A percentile compares a stretch with the other conserved stretches of the same genome.
phyloP scores from a whole-genome alignment of 1,140 invertebrate genomes.

The Oreohelix idahoensis region DNA sequence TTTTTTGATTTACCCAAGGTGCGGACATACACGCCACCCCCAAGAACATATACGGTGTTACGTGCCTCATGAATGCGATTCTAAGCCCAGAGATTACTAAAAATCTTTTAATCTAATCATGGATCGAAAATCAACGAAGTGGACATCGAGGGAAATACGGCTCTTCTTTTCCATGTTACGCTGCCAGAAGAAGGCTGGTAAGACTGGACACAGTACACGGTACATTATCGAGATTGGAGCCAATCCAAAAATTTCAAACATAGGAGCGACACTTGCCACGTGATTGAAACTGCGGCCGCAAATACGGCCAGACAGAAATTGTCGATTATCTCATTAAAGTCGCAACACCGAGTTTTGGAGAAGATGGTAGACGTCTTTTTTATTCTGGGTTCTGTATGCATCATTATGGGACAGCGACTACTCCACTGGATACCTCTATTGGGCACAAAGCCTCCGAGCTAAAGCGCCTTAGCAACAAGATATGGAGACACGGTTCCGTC shows the following conservation, averaged over 20 bases:
- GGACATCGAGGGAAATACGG: slow-evolving; percentile 1
- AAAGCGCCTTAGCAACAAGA: not conserved
- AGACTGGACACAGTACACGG: slow-evolving; percentile 16
- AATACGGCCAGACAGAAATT: not conserved
- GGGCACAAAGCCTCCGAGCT: slow-evolving; percentile 21
- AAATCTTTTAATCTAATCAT: not conserved
- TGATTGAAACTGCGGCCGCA: slow-evolving; percentile 20
- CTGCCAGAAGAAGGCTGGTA: slow-evolving; percentile 15
- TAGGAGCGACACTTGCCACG: not conserved
- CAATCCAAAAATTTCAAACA: slow-evolving; percentile 6
- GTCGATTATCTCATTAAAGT: slow-evolving; percentile 17
- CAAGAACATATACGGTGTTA: not conserved
- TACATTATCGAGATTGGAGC: slow-evolving; percentile 20
- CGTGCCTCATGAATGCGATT: slow-evolving; percentile 21
- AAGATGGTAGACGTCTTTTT: slow-evolving; percentile 3
- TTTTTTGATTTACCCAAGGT: not conserved
- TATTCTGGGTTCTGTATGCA: slow-evolving; percentile 11
- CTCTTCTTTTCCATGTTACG: slow-evolving; percentile 19
- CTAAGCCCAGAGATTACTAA: not conserved
- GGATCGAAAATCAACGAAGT: slow-evolving; percentile 20
- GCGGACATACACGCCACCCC: slow-evolving; percentile 15
- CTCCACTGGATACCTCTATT: not conserved
- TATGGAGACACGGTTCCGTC: not conserved
- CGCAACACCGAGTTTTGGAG: not conserved
- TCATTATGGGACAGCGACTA: slow-evolving; percentile 8